Base-by-base conservation (phyloP, 2,113 vertebrate genomes). In the Pardalotus punctatus region DNA sequence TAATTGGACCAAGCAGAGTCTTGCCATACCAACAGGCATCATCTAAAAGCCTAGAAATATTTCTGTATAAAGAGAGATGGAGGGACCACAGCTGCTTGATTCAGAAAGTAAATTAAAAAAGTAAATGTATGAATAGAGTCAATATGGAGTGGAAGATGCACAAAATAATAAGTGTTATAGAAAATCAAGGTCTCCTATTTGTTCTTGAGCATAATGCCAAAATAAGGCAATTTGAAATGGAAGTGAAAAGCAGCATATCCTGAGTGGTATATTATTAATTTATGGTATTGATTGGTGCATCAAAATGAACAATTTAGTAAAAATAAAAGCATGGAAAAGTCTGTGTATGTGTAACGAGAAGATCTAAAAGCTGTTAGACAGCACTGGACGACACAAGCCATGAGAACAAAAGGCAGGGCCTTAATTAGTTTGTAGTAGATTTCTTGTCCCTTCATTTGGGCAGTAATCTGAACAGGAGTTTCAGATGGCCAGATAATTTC, bases 121-220 rank as follows among this genome's bases (percentile, higher is more conserved):
- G 42, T 73, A 77, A 74, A 54, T 36, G 51, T 48, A 71, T 92
- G 72, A 97, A 95, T 78, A 91, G 74, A 94, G 42, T 35, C 43
- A 85, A 56, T 50, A 81, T n/a, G 48, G 42, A 90, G 54, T 70
- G 64, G 28, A 69, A 91, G 47, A 85, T 50, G 56, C 67, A 86
- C 35, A 80, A 94, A 95, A 88, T 77, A 94, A 91, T 71, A 84
- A 84, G 81, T 38, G 66, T 56, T 70, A 65, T 14, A 87, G 93
- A 90, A 95, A 95, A 95, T 83, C 90, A 94, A 93, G 84, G 94
- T 91, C 79, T 88, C 29, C 58, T 91, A 48, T 86, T 94, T 95
- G 65, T 66, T 93, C 85, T 90, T 51, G 33, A 91, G 42, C 50
- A 94, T 82, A 91, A 89, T 69, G 45, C 9, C 29, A 48, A 95